Evolutionary conservation across 2,888 invertebrate genomes (phyloP).

Genomic region (Antheraea assamensis): DNA sequence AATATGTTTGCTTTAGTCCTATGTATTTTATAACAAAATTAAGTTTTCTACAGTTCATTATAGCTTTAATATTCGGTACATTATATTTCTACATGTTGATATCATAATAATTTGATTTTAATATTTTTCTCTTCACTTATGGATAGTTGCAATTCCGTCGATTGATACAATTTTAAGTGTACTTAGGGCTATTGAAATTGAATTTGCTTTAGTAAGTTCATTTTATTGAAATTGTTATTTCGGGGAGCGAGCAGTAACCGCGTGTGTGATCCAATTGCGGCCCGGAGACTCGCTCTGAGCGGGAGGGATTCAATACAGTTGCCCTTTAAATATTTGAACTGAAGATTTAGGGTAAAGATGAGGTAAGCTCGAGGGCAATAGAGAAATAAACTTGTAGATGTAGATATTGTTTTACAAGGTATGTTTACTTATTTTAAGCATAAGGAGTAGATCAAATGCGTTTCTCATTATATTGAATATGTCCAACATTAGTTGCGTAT

Average conservation of each 20-base stretch:
- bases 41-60: too few species aligned
- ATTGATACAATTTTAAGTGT: conserved; percentile 55
- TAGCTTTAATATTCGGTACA: too few species aligned
- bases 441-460: background rate
- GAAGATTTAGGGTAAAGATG: conserved; percentile 49
- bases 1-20: background rate
- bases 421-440: background rate
- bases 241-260: conserved; percentile 57
- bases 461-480: background rate
- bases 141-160: conserved; percentile 13
- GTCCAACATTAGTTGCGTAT: background rate
- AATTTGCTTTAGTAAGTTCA: conserved; percentile 69
- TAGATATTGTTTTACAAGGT: conserved; percentile 28
- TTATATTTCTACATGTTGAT: too few species aligned
- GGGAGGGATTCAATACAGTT: conserved; percentile 68
- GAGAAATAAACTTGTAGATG: conserved; percentile 18
- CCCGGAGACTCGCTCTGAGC: conserved; percentile 49
- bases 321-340: conserved; percentile 80
- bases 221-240: conserved; percentile 63
- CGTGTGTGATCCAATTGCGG: conserved; percentile 78
- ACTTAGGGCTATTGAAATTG: conserved; percentile 66
- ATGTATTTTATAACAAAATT: background rate
- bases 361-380: conserved; percentile 20
- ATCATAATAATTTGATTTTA: background rate
- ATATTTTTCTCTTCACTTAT: background rate